Base-by-base conservation (phyloP, 2,888 invertebrate species). In the Caenorhabditis doughertyi region DNA sequence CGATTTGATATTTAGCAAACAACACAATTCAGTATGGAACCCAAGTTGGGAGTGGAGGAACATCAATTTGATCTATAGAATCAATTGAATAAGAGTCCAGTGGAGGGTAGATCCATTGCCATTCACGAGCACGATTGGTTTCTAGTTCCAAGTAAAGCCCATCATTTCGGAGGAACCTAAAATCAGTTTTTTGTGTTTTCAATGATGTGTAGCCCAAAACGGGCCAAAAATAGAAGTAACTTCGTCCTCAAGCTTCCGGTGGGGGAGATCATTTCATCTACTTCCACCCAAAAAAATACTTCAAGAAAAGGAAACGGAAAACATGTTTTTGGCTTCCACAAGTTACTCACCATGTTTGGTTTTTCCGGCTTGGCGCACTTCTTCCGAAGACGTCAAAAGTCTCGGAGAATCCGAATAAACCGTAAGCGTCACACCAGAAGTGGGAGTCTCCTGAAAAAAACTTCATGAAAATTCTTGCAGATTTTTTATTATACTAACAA, bases 361-460 rank as follows among this genome's bases (percentile, higher is more conserved):
- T 86, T 42, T 64, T 76, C 23, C 70, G 23, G 27, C 65, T 81
- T 21, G 88, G 84, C 13, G 88, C 85, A 53, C 65, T 73, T 73
- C 85, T 68, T 11, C 88, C 88, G 55, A 84, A 88, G 27, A 86
- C 86, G 68, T 88, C 88, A 27, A 86, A 86, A 11, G 82, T 65
- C 58, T 84, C 81, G 51, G 58, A 72, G 44, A 86, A 85, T 13
- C 81, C 84, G 76, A 84, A 84, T 3, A 88, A 80, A 11, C 85
- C 88, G 51, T 88, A 86, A 23, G 79, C 86, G 60, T 88, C 88
- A 72, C 88, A 88, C 88, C 88, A 88, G 56, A 86, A 86, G 68
- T 87, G 86, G 44, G 44, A 51, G 74, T 87, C 84, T 51, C 84
- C 87, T 87, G 74, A 39, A 86, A 64, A 18, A 29, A 39, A 16